Evolutionary conservation across 2,797 vertebrate species (phyloP), one percentile per base, ranked within the genome.

Genomic region (Hoplostethus atlanticus): DNA sequence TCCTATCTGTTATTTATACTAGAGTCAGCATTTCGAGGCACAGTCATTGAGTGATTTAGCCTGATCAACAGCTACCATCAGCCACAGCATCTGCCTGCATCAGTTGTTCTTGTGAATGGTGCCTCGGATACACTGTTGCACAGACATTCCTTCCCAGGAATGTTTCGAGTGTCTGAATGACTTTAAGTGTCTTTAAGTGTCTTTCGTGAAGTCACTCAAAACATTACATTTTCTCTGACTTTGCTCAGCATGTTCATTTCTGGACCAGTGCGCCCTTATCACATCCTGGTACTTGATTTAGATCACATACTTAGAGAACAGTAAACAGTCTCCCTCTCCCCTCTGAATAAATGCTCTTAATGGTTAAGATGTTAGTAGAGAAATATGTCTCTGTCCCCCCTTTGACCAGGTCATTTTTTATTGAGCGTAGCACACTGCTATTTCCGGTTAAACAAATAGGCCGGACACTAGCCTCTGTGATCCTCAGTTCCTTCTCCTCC

Each of bases 391-490:
- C 59, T n/a, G 59, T 71, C 60, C 4, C 56, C 50, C 68, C 34
- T 0, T 55, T 74, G 71, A 79, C 80, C 63, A n/a, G 42, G 34
- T 51, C 56, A 31, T 64, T 61, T 75, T 34, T 70, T 55, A 60
- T 54, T 38, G 76, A 79, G 65, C 64, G 7, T 2, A 57, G 66
- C 15, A 1, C 6, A 5, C 15, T 53, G 51, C 72, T 84, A 77
- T 87, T 81, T 88, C 34, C 21, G 38, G 62, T 48, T 57, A 51
- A 75, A 80, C 67, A 84, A 86, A 86, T 47, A 76, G 6, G 36
- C 50, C 10, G 4, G 36, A 28, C 25, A 28, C 6, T 21, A 47
- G 31, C 47, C 55, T 52, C 61, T 56, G 40, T 47, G 63, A 64
- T 74, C 86, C 72, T 73, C 83, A 81, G 75, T 28, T 48, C 56